Evolutionary conservation across 53 echinoderm and acorn worm species (phyloP), one percentile per base, ranked within the genome.

Genomic region (Astropecten irregularis): DNA sequence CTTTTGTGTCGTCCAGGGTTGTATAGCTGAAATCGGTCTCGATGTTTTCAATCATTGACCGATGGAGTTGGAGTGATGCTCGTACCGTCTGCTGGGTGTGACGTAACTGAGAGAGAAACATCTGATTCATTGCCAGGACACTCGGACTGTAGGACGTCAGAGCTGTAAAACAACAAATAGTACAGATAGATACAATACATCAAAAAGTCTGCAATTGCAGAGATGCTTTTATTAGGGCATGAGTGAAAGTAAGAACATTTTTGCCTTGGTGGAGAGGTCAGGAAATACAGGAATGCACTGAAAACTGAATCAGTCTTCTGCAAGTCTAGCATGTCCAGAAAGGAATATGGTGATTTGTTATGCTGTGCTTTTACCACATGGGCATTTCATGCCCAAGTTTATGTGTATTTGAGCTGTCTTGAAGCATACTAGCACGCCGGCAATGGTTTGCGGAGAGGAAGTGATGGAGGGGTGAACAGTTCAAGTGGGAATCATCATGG

Each of bases 1-100:
- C 88, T 57, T 85, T 90, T 19, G 93, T 93, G 48, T 93, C 86
- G 73, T 90, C 88, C 81, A 93, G 52, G 15, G 93, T 93, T 57
- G 90, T 87, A 31, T 93, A 93, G 36, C 58, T 59, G 40, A 79
- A 88, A 42, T 90, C 90, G 14, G 57, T 58, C 28, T 87, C 77
- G 27, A 93, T 83, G 40, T 85, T 83, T 27, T 87, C 84, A 19
- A 84, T 15, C 22, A 90, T 29, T 2, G 87, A 70, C 51, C 86
- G 76, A 49, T 93, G 90, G 6, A 90, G 52, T 26, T 37, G 70
- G 10, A 87, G 61, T 31, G 83, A 70, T 0, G 77, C 38, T 15
- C 87, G 71, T 13, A 93, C 69, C 1, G 86, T 73, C 46, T 87
- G 36, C 70, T 79, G 87, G 19, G 93, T 84, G 33, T 76, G 83